Evolutionary conservation across 2,797 vertebrate species (phyloP).

Genomic region (Urosaurus nigricauda): DNA sequence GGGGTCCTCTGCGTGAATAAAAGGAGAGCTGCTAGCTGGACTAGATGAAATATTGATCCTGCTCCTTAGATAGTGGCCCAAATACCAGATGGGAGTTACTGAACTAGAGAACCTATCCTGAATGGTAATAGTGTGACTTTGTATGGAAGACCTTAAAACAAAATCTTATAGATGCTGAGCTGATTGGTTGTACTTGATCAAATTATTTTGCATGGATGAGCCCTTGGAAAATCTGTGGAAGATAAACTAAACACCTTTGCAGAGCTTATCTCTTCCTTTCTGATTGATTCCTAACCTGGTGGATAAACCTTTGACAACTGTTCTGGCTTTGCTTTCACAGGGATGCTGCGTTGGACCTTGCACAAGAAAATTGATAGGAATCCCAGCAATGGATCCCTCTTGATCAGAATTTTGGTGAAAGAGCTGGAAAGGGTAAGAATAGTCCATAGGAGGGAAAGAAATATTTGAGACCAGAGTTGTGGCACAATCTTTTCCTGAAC

Average conservation of each 20-base stretch:
- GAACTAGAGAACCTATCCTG: background rate
- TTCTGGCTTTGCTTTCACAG: conserved; percentile 68
- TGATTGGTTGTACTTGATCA: conserved; percentile 13
- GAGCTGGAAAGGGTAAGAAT: conserved; percentile 91
- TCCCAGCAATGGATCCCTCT: conserved; percentile 81
- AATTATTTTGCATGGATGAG: background rate
- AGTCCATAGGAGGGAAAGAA: accelerated
- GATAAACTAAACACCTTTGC: background rate
- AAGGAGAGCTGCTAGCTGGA: background rate
- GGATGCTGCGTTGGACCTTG: conserved; percentile 95
- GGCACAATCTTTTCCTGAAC: background rate
- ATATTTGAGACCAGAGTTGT: too few relatives aligned
- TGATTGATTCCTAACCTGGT: background rate
- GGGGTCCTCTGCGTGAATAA: background rate
- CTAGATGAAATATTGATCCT: background rate
- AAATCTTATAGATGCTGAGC: background rate
- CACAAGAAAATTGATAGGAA: conserved; percentile 91
- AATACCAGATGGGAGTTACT: background rate
- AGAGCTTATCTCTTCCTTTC: background rate
- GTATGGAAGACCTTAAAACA: background rate
- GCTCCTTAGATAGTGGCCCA: background rate
- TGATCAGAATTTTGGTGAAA: conserved; percentile 89
- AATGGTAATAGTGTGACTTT: background rate
- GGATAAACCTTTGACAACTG: background rate
- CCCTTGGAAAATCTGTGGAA: background rate